Evolutionary conservation across 2,888 invertebrate species (phyloP).

Genomic region (Tubiluchus corallicola): DNA sequence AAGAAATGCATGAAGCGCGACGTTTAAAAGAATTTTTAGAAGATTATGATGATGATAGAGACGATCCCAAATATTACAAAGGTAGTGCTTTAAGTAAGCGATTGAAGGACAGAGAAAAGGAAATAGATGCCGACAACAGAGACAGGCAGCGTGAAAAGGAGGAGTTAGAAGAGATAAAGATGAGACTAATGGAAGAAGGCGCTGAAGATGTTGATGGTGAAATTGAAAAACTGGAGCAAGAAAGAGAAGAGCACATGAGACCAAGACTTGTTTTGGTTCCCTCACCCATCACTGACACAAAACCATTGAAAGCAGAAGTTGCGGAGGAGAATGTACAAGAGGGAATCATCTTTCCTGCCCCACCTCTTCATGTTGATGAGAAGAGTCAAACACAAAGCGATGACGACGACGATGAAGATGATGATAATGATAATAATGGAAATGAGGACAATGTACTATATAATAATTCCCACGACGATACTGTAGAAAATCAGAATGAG

Average conservation of each 20-base stretch:
- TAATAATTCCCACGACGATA: too few species aligned
- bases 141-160: conserved; percentile 66
- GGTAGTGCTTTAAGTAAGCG: conserved; percentile 73
- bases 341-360: too few species aligned
- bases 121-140: conserved; percentile 73
- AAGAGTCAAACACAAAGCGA: neutral
- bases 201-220: conserved; percentile 34
- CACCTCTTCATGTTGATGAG: neutral
- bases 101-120: conserved; percentile 76
- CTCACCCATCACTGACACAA: too few species aligned
- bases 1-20: conserved; percentile 82
- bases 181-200: conserved; percentile 40
- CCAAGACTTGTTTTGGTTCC: too few species aligned
- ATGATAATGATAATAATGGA: too few species aligned
- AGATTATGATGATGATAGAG: conserved; percentile 95
- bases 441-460: too few species aligned
- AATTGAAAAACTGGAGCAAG: conserved; percentile 38
- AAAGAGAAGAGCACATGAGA: conserved; percentile 60
- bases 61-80: conserved; percentile 91
- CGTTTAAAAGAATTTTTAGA: conserved; percentile 90
- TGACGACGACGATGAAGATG: conserved; percentile 1
- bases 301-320: too few species aligned
- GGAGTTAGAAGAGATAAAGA: conserved; percentile 64
- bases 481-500: too few species aligned
- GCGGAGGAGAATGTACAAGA: too few species aligned